These are phyloP conservation scores for Mya arenaria DNA, from an alignment of 1,140 invertebrate species.

Conservation along the genomic window DNA sequence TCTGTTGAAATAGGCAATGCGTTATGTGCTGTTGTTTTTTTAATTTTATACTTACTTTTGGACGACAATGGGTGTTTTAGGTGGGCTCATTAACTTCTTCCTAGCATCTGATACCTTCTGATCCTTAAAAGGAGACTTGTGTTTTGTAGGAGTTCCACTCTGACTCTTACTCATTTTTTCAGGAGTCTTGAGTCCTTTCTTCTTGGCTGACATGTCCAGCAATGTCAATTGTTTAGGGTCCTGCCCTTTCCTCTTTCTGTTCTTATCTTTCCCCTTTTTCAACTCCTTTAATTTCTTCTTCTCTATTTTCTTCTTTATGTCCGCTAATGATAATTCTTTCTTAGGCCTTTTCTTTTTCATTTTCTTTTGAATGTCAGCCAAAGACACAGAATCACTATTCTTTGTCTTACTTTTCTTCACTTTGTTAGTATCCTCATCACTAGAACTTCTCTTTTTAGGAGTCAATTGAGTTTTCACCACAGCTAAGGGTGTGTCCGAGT, in stretches of 20 bases:
- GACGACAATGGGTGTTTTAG: slow-evolving; percentile 68
- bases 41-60: slow-evolving; percentile 62
- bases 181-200: slow-evolving; percentile 71
- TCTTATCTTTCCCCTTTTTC: slow-evolving; percentile 51
- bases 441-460: slow-evolving; percentile 37
- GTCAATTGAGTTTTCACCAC: slow-evolving; percentile 32
- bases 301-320: slow-evolving; percentile 54
- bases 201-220: slow-evolving; percentile 75
- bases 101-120: slow-evolving; percentile 58
- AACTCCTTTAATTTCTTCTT: slow-evolving; percentile 55
- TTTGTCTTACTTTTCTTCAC: slow-evolving; percentile 52
- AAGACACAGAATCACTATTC: slow-evolving; percentile 14
- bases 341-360: slow-evolving; percentile 55
- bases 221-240: slow-evolving; percentile 80
- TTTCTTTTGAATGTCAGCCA: slow-evolving; percentile 27
- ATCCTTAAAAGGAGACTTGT: slow-evolving; percentile 51
- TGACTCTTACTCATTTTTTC: slow-evolving; percentile 58
- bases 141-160: slow-evolving; percentile 23
- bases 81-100: slow-evolving; percentile 59
- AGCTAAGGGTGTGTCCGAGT: slow-evolving; percentile 44
- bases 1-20: too few relatives aligned
- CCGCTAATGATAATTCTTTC: slow-evolving; percentile 54
- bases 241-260: slow-evolving; percentile 56
- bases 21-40: too few relatives aligned
- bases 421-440: neutral